Evolutionary conservation across 2,888 invertebrate genomes (phyloP).

Genomic region (Blomia tropicalis): DNA sequence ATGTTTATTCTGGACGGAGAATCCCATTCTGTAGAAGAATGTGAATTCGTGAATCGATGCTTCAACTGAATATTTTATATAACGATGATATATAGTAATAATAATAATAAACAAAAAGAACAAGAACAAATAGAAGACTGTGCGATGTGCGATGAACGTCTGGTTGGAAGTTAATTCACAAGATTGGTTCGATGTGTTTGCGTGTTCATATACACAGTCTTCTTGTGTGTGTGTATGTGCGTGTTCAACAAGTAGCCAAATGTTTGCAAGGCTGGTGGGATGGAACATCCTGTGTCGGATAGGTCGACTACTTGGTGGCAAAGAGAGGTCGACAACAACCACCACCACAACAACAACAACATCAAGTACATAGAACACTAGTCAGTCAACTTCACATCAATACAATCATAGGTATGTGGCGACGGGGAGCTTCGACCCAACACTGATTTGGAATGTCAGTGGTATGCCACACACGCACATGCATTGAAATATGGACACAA

Average conservation of each 20-base stretch:
- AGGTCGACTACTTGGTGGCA: too few relatives aligned
- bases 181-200: neutral
- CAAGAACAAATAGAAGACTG: too few relatives aligned
- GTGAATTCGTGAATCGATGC: neutral
- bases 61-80: neutral
- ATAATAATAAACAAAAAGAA: constrained; percentile 3
- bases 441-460: too few relatives aligned
- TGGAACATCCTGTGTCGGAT: constrained; percentile 9
- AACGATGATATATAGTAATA: neutral
- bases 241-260: constrained; percentile 5
- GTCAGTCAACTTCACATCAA: too few relatives aligned
- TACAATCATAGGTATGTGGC: too few relatives aligned
- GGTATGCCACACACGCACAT: too few relatives aligned
- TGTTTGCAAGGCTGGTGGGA: constrained; percentile 5
- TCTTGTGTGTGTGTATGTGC: neutral
- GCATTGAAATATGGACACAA: too few relatives aligned
- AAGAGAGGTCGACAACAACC: too few relatives aligned
- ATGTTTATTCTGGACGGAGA: neutral
- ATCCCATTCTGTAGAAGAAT: constrained; percentile 1
- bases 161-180: constrained; percentile 9
- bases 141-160: too few relatives aligned
- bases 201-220: neutral
- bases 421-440: too few relatives aligned
- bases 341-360: too few relatives aligned
- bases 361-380: too few relatives aligned